Base-by-base conservation (phyloP, 2,113 vertebrate species). In the Platanista minor region DNA sequence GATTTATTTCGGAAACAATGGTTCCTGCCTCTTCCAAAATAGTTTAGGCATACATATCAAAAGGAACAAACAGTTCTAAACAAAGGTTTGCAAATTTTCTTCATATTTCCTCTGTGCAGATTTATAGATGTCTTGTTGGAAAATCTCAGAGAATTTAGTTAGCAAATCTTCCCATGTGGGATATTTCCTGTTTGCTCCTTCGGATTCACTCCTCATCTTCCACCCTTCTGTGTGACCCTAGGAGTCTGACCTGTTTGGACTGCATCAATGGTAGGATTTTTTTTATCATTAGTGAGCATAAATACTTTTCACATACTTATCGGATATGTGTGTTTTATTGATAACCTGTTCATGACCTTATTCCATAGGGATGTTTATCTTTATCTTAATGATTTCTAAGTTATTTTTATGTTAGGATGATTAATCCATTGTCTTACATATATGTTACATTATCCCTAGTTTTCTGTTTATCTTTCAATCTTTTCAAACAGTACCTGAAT, bases 1-100 rank as follows among this genome's bases (percentile, higher is more conserved):
- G 33, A 46, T 90, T 84, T 95, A 46, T 92, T 67, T 95, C 71
- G 54, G 18, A 95, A 95, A 89, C 46, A 41, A 18, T 91, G 25
- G 29, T 77, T 85, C 33, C 36, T 91, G 27, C 21, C 23, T 75
- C 11, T 86, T 91, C n/a, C 25, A 74, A 74, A 90, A 57, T 80
- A 84, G 20, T 61, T 87, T 59, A 78, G 36, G 8, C 64, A 75
- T 84, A 41, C 12, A 36, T 92, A 67, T 54, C 57, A 92, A 96
- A 91, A 80, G 77, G 41, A 83, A 17, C 41, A 83, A 87, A 84
- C 2, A 67, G 20, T 49, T 33, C 54, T 82, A 67, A 93, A 80
- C 43, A 96, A 95, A 82, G 15, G 66, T 46, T 67, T 91, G 54
- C 20, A 49, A 8, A 66, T 81, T 78, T 83, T 93, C 39, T 66